Conservation (phyloP, 2,888 invertebrate species). For the Scrobipalpa costella region DNA sequence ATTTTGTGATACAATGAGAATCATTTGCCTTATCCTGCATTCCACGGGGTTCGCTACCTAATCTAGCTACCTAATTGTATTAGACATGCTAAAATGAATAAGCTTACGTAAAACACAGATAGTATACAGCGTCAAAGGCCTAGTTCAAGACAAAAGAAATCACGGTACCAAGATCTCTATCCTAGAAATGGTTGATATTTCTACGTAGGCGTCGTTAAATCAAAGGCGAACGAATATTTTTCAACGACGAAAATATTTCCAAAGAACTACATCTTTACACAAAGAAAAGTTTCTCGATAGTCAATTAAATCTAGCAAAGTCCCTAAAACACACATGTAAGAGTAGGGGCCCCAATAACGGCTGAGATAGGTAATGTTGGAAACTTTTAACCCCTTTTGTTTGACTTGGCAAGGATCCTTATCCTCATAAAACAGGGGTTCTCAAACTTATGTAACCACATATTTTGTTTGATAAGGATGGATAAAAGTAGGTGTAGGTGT, state of each 20-base stretch:
- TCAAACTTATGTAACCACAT: neutral
- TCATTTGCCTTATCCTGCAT: no score
- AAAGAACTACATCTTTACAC: conserved; percentile 1
- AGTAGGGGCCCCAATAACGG: conserved; percentile 19
- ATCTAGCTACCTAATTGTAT: no score
- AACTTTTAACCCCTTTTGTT: conserved; percentile 27
- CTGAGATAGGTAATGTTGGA: conserved; percentile 24
- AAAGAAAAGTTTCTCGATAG: conserved; percentile 23
- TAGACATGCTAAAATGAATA: no score
- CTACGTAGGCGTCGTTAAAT: neutral
- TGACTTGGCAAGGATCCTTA: conserved; percentile 24
- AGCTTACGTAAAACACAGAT: no score
- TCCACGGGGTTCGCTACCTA: no score
- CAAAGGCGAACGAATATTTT: neutral
- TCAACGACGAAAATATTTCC: neutral
- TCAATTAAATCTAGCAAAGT: conserved; percentile 22
- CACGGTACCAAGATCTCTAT: no score
- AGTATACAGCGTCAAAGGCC: no score
- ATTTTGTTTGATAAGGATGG: neutral
- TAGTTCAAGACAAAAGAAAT: no score
- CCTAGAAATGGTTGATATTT: neutral
- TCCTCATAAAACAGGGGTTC: conserved; percentile 6
- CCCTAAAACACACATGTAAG: conserved; percentile 21
- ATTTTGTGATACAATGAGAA: no score
- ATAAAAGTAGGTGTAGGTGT: no score